Conservation (phyloP, 2,888 invertebrate species). For the Limnephilus auricula region DNA sequence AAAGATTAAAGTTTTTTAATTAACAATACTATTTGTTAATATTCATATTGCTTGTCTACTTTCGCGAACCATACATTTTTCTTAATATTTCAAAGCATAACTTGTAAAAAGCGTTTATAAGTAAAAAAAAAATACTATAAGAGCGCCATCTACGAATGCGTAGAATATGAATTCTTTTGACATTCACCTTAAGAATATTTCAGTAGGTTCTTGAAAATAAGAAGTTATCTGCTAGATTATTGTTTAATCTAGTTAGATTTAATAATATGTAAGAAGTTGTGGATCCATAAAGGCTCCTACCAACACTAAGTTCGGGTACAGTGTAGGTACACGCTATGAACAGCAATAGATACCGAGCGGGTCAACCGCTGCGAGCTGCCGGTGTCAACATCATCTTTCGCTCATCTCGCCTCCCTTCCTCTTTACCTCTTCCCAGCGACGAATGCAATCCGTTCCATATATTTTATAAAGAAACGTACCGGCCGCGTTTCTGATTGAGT, state of each 20-base stretch:
- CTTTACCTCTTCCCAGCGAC: neutral
- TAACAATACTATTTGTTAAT: no score
- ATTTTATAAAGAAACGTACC: slow-evolving; percentile 27
- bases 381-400: neutral
- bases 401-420: neutral
- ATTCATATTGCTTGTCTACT: no score
- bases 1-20: no score
- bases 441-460: slow-evolving; percentile 32
- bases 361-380: neutral
- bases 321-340: neutral
- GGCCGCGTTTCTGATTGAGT: slow-evolving; percentile 13
- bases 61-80: no score
- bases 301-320: neutral
- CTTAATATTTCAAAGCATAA: no score
- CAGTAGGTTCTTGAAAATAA: no score
- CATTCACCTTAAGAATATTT: no score
- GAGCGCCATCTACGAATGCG: no score
- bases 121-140: no score
- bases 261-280: neutral
- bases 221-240: no score
- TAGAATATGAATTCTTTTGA: no score
- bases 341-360: neutral
- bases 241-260: neutral
- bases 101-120: no score
- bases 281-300: neutral